Evolutionary conservation across 2,113 vertebrate species (phyloP), one percentile per base, ranked within the genome.

Genomic region (Lichenostomus cassidix): DNA sequence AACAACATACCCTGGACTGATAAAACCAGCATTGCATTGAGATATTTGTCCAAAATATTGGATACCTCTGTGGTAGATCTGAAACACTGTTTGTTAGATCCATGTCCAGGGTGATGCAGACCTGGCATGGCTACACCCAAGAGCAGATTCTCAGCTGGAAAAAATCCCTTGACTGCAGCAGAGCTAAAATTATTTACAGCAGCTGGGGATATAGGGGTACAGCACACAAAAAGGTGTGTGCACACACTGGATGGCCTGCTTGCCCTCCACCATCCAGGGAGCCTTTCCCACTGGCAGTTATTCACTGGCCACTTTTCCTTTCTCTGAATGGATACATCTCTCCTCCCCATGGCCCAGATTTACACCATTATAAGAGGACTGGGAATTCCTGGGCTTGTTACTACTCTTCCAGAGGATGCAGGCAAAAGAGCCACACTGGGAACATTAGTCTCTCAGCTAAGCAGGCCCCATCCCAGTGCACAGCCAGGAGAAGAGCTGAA

Each of bases 331-430:
- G 27, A 17, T 58, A 27, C 0, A 1, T 55, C n/a, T 87, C 46
- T 35, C 12, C 0, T 0, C 6, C 50, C 35, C 2, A 0, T 47
- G 39, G 62, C 33, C 37, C 39, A 71, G 0, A 77, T 62, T 71
- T 49, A 53, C 2, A 6, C 12, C 5, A 5, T 46, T 75, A 2
- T 11, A 81, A 77, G 60, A 79, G 63, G 41, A 56, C 60, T 58
- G 37, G 12, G 35, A 82, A 53, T 53, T 80, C 47, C 8, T 33
- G 5, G 33, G 7, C 20, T 67, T 60, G 44, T 64, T 52, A 4
- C 7, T 67, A 2, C 21, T 47, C 35, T 52, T 83, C 41, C 5
- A 60, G 58, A 90, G 12, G 12, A 39, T 20, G 29, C 15, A 83
- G n/a, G 13, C 29, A 49, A 35, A 74, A 71, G 7, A 82, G 12